Conservation (phyloP, 2,797 vertebrate genomes). For the Emys orbicularis region DNA sequence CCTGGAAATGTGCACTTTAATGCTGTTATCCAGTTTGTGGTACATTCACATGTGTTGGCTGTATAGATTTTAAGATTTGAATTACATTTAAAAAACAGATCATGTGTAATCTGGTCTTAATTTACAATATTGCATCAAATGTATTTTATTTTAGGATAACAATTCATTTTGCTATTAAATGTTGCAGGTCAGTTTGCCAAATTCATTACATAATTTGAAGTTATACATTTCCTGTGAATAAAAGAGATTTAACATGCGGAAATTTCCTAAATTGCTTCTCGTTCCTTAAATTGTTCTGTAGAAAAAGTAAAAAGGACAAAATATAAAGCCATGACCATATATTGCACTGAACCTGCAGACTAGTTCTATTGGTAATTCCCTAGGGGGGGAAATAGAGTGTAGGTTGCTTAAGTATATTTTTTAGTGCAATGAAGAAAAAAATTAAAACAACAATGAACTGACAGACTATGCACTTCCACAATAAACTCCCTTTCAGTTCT, state of each 20-base stretch:
- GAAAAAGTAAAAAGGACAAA: neutral
- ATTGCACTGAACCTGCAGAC: neutral
- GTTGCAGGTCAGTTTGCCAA: neutral
- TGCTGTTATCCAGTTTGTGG: neutral
- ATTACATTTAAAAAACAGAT: neutral
- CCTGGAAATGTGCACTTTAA: neutral
- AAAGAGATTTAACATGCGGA: neutral
- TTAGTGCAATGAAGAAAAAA: neutral
- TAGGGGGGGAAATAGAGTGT: accelerated
- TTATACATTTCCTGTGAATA: neutral
- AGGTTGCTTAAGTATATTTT: neutral
- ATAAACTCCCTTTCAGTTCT: neutral
- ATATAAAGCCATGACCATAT: neutral
- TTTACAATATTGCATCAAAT: neutral
- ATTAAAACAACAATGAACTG: neutral
- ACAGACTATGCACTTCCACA: neutral
- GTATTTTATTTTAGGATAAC: neutral
- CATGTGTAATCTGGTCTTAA: neutral
- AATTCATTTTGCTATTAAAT: neutral
- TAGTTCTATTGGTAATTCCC: neutral
- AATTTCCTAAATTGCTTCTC: neutral
- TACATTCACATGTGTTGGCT: neutral
- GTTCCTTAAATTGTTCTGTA: neutral
- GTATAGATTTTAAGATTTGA: neutral
- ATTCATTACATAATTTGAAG: neutral